Base-by-base conservation (phyloP, 2,888 invertebrate genomes). In the Metacarcinus magister region DNA sequence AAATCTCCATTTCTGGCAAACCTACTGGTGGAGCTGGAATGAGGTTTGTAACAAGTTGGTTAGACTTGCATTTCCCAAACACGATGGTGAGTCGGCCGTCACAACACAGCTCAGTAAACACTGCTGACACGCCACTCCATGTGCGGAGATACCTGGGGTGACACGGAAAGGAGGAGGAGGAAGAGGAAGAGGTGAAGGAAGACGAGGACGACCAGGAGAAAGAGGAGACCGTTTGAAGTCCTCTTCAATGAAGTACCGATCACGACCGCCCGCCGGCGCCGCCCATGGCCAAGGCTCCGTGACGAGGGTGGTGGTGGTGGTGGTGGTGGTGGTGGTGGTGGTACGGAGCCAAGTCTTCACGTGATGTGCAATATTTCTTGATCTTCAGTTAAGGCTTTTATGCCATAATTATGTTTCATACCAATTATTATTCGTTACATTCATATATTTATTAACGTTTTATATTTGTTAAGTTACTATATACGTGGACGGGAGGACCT, bases 401-500 rank as follows among this genome's bases (percentile, higher is more conserved):
- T 67, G 67, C n/a, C n/a, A 54, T 54, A 32, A 2, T 92, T 8
- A 13, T 92, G 48, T 92, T 92, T 48, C 32, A 32, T 92, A 48
- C 43, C 67, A 23, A 3, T 67, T 67, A 67, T 67, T 67, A 92
- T 54, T 28, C n/a, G 28, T 48, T 92, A 54, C 54, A 46, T 16
- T 19, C 39, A 92, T 19, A 92, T 54, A 46, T 28, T n/a, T 54
- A 92, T 92, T 92, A 54, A 92, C 28, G 32, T 92, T 54, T 28
- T 28, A 54, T 48, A 92, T 54, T 54, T 48, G 23, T 54, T 23
- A 32, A 92, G 91, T 3, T 67, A n/a, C 23, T n/a, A 39, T 39
- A 39, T 39, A 39, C 39, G 39, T n/a, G 23, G 67, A 67, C 7
- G n/a, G n/a, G n/a, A n/a, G 0, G 8, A 67, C 67, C 67, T n/a